These are phyloP conservation scores for Florisuga fusca DNA, from an alignment of 2,797 vertebrate genomes.

Conservation along the genomic window DNA sequence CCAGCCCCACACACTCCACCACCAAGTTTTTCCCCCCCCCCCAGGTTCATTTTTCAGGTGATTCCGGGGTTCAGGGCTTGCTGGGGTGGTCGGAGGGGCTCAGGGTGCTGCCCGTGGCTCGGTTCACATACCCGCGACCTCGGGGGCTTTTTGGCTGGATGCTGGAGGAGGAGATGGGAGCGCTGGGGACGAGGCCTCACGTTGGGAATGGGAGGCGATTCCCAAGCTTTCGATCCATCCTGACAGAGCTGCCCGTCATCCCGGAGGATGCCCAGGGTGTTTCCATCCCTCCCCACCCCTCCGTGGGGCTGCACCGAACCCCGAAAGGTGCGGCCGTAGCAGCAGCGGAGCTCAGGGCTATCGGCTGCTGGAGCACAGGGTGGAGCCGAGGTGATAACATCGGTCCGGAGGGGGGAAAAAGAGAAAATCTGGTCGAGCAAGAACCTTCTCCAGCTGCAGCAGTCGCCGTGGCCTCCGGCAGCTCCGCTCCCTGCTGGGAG, in stretches of 20 bases:
- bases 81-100: fast-evolving
- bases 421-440: slow-evolving; percentile 44
- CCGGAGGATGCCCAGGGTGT: neutral
- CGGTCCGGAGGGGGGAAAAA: neutral
- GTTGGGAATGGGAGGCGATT: fast-evolving
- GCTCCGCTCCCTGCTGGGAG: neutral
- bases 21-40: neutral
- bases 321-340: fast-evolving
- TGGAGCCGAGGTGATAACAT: slow-evolving; percentile 28
- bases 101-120: fast-evolving
- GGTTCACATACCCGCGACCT: neutral
- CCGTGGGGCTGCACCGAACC: neutral
- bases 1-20: fast-evolving
- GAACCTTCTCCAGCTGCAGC: neutral
- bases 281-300: neutral
- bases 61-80: neutral
- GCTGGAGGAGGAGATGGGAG: fast-evolving
- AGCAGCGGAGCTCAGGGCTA: neutral
- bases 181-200: neutral
- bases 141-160: neutral
- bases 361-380: neutral
- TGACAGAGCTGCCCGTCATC: neutral
- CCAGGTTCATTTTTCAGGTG: neutral
- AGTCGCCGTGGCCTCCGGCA: fast-evolving
- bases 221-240: neutral